Percentiles rank a stretch among this genome's conserved stretches.
Conservation (phyloP, 2,113 vertebrate species). For the Jaculus jaculus region DNA sequence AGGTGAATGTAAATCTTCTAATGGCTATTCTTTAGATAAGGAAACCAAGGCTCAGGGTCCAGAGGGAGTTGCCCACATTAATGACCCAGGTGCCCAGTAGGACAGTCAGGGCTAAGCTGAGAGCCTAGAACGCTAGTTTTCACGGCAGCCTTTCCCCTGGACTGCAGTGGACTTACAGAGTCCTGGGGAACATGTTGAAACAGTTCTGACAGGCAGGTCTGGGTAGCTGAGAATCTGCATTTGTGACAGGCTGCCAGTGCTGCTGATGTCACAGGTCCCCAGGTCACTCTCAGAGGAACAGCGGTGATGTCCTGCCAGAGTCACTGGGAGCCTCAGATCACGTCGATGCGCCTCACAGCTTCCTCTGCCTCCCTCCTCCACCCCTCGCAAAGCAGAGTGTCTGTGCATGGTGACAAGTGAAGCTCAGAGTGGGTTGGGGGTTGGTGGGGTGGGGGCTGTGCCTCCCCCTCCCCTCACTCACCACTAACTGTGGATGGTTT, state of each 20-base stretch:
- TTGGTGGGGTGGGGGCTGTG: background rate
- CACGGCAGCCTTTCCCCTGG: background rate
- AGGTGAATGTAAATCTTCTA: background rate
- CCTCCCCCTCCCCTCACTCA: background rate
- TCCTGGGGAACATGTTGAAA: background rate
- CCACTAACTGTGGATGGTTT: background rate
- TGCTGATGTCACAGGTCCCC: too few relatives aligned
- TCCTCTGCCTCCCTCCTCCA: background rate
- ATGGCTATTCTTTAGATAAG: background rate
- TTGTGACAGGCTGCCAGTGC: background rate
- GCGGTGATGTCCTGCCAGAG: fast-evolving
- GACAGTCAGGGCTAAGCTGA: background rate
- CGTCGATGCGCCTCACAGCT: background rate
- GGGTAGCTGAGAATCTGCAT: background rate
- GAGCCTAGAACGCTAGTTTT: fast-evolving
- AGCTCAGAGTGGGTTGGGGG: background rate
- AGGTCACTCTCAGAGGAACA: background rate
- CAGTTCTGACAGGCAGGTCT: background rate
- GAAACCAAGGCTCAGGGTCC: background rate
- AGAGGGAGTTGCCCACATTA: fast-evolving
- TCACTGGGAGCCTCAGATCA: fast-evolving
- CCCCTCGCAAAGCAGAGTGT: background rate
- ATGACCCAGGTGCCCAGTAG: background rate
- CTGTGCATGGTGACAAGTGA: too few relatives aligned
- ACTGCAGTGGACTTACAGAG: background rate